A percentile compares a stretch with the other conserved stretches of the same genome.
Conservation (phyloP, 2,888 invertebrate genomes). For the Agrochola macilenta region DNA sequence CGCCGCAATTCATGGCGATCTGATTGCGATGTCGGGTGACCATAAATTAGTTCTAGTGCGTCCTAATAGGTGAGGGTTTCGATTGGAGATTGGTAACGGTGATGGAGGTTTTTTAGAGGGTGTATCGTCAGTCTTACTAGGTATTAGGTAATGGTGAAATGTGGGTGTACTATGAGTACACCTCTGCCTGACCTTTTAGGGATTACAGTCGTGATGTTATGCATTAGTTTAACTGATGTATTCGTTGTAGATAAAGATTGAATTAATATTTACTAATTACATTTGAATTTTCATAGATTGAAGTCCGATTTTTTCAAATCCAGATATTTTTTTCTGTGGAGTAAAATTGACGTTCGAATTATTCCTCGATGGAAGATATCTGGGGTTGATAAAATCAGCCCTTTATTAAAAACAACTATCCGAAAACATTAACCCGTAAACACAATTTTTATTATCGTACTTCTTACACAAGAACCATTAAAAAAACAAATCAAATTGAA, state of each 20-base stretch:
- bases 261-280: too few relatives aligned
- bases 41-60: constrained; percentile 62
- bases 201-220: background rate
- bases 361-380: background rate
- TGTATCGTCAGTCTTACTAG: background rate
- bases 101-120: constrained; percentile 34
- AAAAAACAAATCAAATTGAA: too few relatives aligned
- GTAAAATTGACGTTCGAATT: background rate
- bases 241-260: background rate
- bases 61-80: constrained; percentile 48
- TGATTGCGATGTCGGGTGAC: constrained; percentile 62
- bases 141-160: background rate
- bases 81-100: constrained; percentile 24
- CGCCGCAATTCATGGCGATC: constrained; percentile 67
- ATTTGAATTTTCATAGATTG: too few relatives aligned
- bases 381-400: background rate
- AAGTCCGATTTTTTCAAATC: too few relatives aligned
- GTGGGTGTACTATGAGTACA: background rate
- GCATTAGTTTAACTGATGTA: background rate
- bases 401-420: background rate
- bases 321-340: background rate
- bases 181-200: background rate
- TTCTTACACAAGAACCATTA: background rate
- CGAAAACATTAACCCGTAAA: too few relatives aligned
- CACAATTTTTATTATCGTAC: background rate